Conservation (phyloP, 64 coral and sea anemone species). For the Dendrophyllia cribrosa region DNA sequence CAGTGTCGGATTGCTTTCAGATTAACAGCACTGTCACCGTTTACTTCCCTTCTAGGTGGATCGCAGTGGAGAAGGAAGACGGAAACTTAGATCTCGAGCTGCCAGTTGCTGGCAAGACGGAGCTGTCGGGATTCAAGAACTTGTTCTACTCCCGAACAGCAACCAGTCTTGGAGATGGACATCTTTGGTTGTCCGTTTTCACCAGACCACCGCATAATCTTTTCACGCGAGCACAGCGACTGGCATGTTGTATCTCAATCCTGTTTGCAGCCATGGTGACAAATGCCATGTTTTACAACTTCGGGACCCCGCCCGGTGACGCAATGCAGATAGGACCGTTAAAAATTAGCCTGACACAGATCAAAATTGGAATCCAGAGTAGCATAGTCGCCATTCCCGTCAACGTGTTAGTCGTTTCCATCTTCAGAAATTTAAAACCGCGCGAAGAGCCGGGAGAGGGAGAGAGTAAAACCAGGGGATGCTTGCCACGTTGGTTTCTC, state of each 20-base stretch:
- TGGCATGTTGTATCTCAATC: slow-evolving; percentile 63
- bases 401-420: slow-evolving; percentile 65
- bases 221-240: slow-evolving; percentile 62
- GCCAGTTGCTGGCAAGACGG: slow-evolving; percentile 51
- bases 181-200: slow-evolving; percentile 71
- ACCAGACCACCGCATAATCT: slow-evolving; percentile 67
- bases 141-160: slow-evolving; percentile 71
- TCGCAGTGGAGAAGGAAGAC: slow-evolving; percentile 71
- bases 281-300: slow-evolving; percentile 82
- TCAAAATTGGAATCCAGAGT: slow-evolving; percentile 78
- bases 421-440: slow-evolving; percentile 68
- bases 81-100: slow-evolving; percentile 64
- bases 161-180: slow-evolving; percentile 51
- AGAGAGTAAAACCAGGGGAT: slow-evolving; percentile 33
- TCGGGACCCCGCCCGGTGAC: slow-evolving; percentile 63
- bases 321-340: slow-evolving; percentile 53
- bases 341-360: slow-evolving; percentile 68
- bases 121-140: slow-evolving; percentile 68
- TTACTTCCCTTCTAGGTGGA: slow-evolving; percentile 18
- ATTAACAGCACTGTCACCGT: not conserved
- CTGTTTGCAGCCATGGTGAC: slow-evolving; percentile 74
- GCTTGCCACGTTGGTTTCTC: slow-evolving; percentile 53
- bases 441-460: not conserved
- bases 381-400: slow-evolving; percentile 78
- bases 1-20: too few relatives aligned